A percentile compares a stretch with the other conserved stretches of the same genome.
These are phyloP conservation scores for Drosophila mimica DNA, from an alignment of 2,888 invertebrate genomes.

Conservation along the genomic window DNA sequence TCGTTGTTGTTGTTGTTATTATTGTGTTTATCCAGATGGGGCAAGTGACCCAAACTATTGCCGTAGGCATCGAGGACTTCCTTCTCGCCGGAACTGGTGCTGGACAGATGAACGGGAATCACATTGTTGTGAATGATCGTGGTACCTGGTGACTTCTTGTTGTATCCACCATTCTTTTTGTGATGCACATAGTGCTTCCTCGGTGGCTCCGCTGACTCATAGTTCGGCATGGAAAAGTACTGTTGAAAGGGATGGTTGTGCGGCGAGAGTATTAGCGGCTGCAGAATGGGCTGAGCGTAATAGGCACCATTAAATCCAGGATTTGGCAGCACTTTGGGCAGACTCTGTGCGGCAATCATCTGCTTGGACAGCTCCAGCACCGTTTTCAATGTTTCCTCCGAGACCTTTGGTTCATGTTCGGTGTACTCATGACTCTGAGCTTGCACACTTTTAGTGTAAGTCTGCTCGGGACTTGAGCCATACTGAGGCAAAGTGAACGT, in stretches of 20 bases:
- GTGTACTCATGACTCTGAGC: slow-evolving; percentile 61
- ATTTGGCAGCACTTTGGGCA: slow-evolving; percentile 81
- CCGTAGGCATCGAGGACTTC: slow-evolving; percentile 83
- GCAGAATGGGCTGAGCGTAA: slow-evolving; percentile 80
- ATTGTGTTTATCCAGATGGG: slow-evolving; percentile 51
- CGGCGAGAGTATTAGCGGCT: slow-evolving; percentile 81
- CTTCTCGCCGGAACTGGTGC: slow-evolving; percentile 75
- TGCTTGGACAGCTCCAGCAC: slow-evolving; percentile 85
- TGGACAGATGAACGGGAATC: slow-evolving; percentile 81
- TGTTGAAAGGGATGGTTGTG: slow-evolving; percentile 72
- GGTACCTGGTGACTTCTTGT: slow-evolving; percentile 65
- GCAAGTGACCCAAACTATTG: slow-evolving; percentile 76
- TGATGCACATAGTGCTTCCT: slow-evolving; percentile 53
- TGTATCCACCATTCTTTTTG: slow-evolving; percentile 54
- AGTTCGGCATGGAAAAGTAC: slow-evolving; percentile 52
- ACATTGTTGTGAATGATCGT: slow-evolving; percentile 84
- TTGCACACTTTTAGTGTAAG: neutral
- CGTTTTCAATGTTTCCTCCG: slow-evolving; percentile 84
- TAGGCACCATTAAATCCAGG: slow-evolving; percentile 66
- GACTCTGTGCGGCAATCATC: slow-evolving; percentile 84
- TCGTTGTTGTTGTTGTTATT: slow-evolving; percentile 18
- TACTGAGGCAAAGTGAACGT: slow-evolving; percentile 80
- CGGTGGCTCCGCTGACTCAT: slow-evolving; percentile 15
- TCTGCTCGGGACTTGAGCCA: slow-evolving; percentile 44
- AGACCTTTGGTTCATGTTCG: slow-evolving; percentile 81